These are phyloP conservation scores for Paraescarpia echinospica DNA, from an alignment of 1,140 invertebrate genomes.

Conservation along the genomic window DNA sequence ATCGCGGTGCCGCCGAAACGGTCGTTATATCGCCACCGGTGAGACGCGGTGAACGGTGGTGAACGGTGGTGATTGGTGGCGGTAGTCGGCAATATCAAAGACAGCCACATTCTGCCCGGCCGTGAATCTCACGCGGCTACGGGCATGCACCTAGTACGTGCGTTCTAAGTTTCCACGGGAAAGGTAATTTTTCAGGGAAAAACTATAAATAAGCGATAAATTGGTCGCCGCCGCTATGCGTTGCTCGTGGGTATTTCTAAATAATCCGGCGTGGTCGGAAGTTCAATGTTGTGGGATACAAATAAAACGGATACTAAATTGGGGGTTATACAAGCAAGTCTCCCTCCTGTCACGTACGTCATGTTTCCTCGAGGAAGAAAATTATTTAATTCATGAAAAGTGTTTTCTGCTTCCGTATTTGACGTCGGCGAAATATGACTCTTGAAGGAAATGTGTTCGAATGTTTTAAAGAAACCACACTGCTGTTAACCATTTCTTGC, in stretches of 20 bases:
- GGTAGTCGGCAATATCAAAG: not conserved
- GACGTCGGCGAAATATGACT: not conserved
- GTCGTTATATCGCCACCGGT: not conserved
- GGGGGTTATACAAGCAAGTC: not conserved
- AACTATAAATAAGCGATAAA: not conserved
- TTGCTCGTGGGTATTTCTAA: not conserved
- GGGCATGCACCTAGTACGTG: not conserved
- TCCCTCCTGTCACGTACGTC: not conserved
- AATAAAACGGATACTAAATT: not conserved
- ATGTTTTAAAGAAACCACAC: not conserved
- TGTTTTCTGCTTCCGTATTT: not conserved
- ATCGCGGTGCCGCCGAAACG: not conserved
- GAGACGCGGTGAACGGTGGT: not conserved
- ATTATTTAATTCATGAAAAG: not conserved
- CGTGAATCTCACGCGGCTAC: not conserved
- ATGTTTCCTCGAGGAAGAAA: not conserved
- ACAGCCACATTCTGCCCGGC: not conserved
- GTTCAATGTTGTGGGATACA: too few species aligned
- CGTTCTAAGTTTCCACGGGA: not conserved
- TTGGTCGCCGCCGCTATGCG: not conserved
- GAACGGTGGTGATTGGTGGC: not conserved
- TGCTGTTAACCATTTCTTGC: not conserved
- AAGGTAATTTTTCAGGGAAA: not conserved
- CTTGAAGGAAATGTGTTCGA: not conserved
- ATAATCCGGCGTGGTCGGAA: not conserved